These are phyloP conservation scores for Marcusenius ussheri DNA, from an alignment of 2,113 vertebrate genomes.

Conservation along the genomic window DNA sequence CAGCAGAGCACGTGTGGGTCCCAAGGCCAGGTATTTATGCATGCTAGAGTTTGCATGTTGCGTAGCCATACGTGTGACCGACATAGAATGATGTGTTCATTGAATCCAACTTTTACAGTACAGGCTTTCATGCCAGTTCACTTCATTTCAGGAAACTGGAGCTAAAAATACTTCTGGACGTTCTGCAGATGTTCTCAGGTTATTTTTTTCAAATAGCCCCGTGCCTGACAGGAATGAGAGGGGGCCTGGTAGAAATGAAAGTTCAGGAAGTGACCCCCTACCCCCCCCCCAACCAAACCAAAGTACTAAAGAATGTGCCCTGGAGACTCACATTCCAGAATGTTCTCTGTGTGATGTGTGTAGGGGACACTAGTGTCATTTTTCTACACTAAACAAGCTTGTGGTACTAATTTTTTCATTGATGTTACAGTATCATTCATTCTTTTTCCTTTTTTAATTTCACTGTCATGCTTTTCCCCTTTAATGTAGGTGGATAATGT, in stretches of 20 bases:
- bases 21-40: not conserved
- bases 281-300: not conserved
- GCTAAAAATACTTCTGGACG: not conserved
- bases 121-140: not conserved
- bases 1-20: not conserved
- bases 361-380: not conserved
- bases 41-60: not conserved
- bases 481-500: not conserved
- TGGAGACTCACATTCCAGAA: not conserved
- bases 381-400: not conserved
- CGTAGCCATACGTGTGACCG: not conserved
- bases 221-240: not conserved
- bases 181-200: slow-evolving; percentile 7
- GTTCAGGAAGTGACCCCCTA: slow-evolving; percentile 14
- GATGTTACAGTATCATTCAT: not conserved
- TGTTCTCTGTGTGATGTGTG: not conserved
- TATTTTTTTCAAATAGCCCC: not conserved
- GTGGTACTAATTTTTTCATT: not conserved
- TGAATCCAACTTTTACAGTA: not conserved
- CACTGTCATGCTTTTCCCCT: not conserved
- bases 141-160: not conserved
- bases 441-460: not conserved
- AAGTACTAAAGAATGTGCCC: slow-evolving; percentile 11
- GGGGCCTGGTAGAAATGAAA: slow-evolving; percentile 7
- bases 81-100: too few species aligned